phyloP scores from a whole-genome alignment of 2,888 invertebrate genomes.

The Dasysyrphus albostriatus region DNA sequence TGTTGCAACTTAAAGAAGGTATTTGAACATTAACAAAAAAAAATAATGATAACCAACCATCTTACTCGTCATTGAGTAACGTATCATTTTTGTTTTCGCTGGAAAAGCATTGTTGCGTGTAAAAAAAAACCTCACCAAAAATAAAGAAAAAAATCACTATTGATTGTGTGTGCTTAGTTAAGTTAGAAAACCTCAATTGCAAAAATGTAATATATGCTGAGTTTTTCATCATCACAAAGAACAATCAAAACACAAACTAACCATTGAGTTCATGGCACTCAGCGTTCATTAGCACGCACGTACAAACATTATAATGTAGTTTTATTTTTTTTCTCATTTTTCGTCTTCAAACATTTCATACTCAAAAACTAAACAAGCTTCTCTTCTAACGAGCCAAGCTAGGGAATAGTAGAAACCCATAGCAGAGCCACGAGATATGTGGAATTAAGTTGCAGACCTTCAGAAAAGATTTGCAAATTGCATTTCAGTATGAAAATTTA shows the following conservation, averaged over 20 bases:
- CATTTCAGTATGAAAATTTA: slow-evolving; percentile 39
- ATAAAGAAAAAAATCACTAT: neutral
- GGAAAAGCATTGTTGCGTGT: slow-evolving; percentile 40
- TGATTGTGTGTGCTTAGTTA: slow-evolving; percentile 23
- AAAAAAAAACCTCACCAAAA: neutral
- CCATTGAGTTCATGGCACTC: slow-evolving; percentile 68
- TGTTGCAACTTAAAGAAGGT: neutral
- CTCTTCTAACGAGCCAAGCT: slow-evolving; percentile 11
- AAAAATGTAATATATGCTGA: slow-evolving; percentile 8
- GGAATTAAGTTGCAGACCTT: slow-evolving; percentile 57
- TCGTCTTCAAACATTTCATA: slow-evolving; percentile 10
- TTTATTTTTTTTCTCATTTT: neutral
- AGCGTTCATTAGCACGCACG: slow-evolving; percentile 65
- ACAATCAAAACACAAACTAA: slow-evolving; percentile 32
- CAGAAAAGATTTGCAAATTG: slow-evolving; percentile 53
- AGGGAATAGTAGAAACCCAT: slow-evolving; percentile 2
- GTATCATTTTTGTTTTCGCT: slow-evolving; percentile 16
- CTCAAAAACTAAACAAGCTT: slow-evolving; percentile 1
- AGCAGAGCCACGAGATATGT: slow-evolving; percentile 1
- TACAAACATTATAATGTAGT: neutral
- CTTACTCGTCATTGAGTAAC: slow-evolving; percentile 14
- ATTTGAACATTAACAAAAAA: neutral
- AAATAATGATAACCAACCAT: slow-evolving; percentile 6
- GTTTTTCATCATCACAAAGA: slow-evolving; percentile 37
- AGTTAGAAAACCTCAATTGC: slow-evolving; percentile 48